Base-by-base conservation (phyloP, 2,113 vertebrate species). In the Neodon shergylaensis region DNA sequence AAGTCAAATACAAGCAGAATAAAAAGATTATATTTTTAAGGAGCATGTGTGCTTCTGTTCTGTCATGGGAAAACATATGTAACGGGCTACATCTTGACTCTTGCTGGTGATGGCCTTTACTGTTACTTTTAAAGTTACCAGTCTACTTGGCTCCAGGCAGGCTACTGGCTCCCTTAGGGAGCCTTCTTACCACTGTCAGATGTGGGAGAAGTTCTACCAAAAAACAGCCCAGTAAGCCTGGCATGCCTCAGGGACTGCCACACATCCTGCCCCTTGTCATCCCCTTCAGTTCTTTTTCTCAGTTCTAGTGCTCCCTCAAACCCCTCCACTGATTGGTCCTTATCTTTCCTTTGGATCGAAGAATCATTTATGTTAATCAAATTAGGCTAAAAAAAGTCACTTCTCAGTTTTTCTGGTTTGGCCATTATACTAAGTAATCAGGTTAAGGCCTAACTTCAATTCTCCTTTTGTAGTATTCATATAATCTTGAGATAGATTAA, bases 401-500 rank as follows among this genome's bases (percentile, higher is more conserved):
- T 88, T 84, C 13, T n/a, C 61, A 44, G 26, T 82, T 93, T 87
- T 90, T 92, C 72, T 91, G 63, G 28, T 73, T 77, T 95, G 63
- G 36, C 44, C 94, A 68, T 73, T 95, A 77, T 14, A 58, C 11
- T 61, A 42, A 83, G 26, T 85, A 83, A 97, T 82, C 78, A 91
- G 21, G 76, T 78, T 88, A 94, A 85, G 44, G 54, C 49, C 88
- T 93, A 95, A 82, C 4, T 90, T 95, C 31, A 77, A 28, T 61
- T 92, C 94, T 44, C 65, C 52, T 92, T 92, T 90, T 87, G 47
- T 81, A 91, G n/a, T 92, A 52, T 90, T 96, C 82, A 79, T 88
- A 84, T 82, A 93, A 90, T 28, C 58, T 92, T 95, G 54, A 92
- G 82, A 95, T 19, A 91, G 82, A 92, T 93, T 33, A 83, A 93